Base-by-base conservation (phyloP, 2,797 vertebrate genomes). In the Epinephelus awoara region DNA sequence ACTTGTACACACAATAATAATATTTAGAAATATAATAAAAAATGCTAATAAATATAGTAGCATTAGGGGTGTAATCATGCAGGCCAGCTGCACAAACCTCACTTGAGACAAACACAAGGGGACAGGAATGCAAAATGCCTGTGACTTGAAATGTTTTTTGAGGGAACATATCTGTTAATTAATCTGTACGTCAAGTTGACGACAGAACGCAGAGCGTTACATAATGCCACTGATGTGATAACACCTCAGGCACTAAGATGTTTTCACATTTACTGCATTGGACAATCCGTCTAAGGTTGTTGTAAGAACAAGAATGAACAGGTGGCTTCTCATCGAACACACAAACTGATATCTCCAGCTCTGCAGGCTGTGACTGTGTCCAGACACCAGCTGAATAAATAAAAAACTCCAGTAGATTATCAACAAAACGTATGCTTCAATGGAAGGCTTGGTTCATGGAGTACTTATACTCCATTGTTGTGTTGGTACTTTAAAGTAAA, bases 341-440 rank as follows among this genome's bases (percentile, higher is more conserved):
- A n/a, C 5, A n/a, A 14, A 0, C 23, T 62, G 55, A 58, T 29
- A 67, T 21, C 29, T 23, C 8, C 11, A 3, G 1, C 25, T 21
- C 6, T 8, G 17, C n/a, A 29, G 15, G 42, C 25, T 19, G 40
- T 46, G 15, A 50, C 25, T 19, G 40, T 46, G n/a, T 40, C 10
- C 55, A 50, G 27, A 61, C 55, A 25, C 2, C 50, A 49, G 57
- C 64, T 58, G 34, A 57, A 50, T 44, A 38, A 19, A 68, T 34
- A 29, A 34, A 42, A 19, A 9, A 4, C 18, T 13, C 4, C 7
- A 34, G 13, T 1, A 17, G 42, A 58, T 21, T 1, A 69, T 3
- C 49, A 55, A 27, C 29, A 51, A 54, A 42, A 47, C 42, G 2
- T 10, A 14, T 23, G 21, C 5, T 25, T 13, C 51, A 23, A 21